A percentile compares a stretch with the other conserved stretches of the same genome.
Evolutionary conservation across 2,797 vertebrate genomes (phyloP).

Genomic region (Sebastes vulpes): DNA sequence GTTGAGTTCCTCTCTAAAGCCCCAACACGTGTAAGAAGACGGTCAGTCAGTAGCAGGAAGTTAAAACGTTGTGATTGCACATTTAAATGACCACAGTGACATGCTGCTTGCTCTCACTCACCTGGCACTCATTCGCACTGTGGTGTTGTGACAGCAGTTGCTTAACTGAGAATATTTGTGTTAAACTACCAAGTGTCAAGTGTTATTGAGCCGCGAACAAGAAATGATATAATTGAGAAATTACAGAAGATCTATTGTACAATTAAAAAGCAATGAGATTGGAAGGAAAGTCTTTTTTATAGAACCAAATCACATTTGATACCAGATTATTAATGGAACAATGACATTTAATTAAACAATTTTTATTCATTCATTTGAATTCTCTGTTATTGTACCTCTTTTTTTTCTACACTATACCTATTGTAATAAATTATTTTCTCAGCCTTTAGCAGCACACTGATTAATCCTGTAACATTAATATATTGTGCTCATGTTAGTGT

Average conservation of each 20-base stretch:
- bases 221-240: background rate
- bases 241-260: background rate
- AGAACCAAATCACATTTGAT: constrained; percentile 16
- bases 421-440: background rate
- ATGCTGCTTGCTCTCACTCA: background rate
- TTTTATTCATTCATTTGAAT: background rate
- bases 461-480: constrained; percentile 13
- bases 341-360: constrained; percentile 52
- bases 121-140: constrained; percentile 20
- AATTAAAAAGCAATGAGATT: background rate
- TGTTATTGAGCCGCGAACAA: background rate
- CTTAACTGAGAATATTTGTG: background rate
- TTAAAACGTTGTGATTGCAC: background rate
- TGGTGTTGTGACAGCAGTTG: background rate
- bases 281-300: background rate
- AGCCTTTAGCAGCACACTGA: background rate
- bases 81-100: background rate
- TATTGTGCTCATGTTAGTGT: constrained; percentile 3
- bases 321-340: background rate
- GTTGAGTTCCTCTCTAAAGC: background rate
- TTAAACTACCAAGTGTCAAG: background rate
- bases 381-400: background rate
- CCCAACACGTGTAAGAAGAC: background rate
- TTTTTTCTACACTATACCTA: background rate
- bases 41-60: background rate